phyloP scores from a whole-genome alignment of 2,113 vertebrate species.

The Cephalopholis sonnerati region DNA sequence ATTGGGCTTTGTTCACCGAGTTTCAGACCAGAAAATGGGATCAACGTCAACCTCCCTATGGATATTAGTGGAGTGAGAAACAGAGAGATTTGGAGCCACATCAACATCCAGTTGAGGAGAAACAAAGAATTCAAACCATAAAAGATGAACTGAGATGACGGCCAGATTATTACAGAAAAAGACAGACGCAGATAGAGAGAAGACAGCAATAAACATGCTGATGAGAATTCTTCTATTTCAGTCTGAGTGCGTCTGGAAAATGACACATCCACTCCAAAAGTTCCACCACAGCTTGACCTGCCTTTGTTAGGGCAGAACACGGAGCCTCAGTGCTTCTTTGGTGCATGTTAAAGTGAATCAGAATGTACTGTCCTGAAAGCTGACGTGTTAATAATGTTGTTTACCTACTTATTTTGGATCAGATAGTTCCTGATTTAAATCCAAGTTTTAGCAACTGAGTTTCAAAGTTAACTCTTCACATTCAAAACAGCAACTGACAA shows the following conservation, averaged over 20 bases:
- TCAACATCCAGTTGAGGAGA: slow-evolving; percentile 12
- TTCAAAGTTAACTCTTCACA: not conserved
- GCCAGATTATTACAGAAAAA: slow-evolving; percentile 24
- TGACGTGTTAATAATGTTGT: slow-evolving; percentile 1
- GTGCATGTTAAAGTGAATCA: not conserved
- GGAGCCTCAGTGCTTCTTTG: not conserved
- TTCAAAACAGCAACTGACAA: not conserved
- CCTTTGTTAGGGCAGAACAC: not conserved
- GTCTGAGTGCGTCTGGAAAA: not conserved
- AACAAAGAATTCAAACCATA: not conserved
- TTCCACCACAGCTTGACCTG: not conserved
- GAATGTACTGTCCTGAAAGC: not conserved
- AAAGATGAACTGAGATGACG: slow-evolving; percentile 13
- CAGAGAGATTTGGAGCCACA: slow-evolving; percentile 12
- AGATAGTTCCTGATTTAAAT: not conserved
- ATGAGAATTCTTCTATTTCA: not conserved
- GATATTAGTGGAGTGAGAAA: slow-evolving; percentile 28
- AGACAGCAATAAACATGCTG: slow-evolving; percentile 5
- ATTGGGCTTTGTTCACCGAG: slow-evolving; percentile 36
- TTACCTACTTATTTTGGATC: not conserved
- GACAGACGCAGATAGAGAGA: not conserved
- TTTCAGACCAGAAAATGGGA: slow-evolving; percentile 49
- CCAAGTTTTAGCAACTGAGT: not conserved
- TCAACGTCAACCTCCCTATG: slow-evolving; percentile 10
- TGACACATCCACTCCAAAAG: slow-evolving; percentile 3